Evolutionary conservation across 1,140 invertebrate genomes (phyloP).

Genomic region (Lamellibrachia luymesi): DNA sequence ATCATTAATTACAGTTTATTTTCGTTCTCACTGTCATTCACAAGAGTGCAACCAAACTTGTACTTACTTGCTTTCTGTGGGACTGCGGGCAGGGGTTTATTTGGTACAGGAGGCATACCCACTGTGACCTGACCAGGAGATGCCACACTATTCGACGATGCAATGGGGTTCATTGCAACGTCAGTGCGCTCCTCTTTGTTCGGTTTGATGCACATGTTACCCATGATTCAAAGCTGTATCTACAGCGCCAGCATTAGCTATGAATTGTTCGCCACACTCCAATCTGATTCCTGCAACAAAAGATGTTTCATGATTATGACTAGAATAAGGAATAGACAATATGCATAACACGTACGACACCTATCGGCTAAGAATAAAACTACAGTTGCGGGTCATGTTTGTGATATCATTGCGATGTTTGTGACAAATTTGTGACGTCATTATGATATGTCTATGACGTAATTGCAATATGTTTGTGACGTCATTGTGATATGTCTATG

Average conservation of each 20-base stretch:
- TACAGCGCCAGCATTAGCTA: neutral
- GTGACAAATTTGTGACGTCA: no score
- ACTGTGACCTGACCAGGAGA: neutral
- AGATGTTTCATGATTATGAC: no score
- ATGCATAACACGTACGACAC: no score
- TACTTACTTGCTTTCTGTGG: slow-evolving; percentile 2
- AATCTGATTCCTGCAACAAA: neutral
- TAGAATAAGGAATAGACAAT: no score
- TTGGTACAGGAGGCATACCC: neutral
- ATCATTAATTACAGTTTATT: no score
- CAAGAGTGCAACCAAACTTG: neutral
- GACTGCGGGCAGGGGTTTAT: neutral
- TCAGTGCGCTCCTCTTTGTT: neutral
- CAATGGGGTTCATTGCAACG: neutral
- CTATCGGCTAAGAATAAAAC: no score
- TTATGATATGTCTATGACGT: no score
- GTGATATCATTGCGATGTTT: no score
- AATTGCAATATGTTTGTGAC: no score
- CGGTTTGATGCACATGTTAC: neutral
- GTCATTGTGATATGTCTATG: no score
- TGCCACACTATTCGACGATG: neutral
- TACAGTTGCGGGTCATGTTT: no score
- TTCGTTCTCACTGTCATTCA: no score
- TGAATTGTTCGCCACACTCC: neutral
- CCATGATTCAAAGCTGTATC: slow-evolving; percentile 7